Conservation (phyloP, 2,113 vertebrate species). For the Percina caprodes region DNA sequence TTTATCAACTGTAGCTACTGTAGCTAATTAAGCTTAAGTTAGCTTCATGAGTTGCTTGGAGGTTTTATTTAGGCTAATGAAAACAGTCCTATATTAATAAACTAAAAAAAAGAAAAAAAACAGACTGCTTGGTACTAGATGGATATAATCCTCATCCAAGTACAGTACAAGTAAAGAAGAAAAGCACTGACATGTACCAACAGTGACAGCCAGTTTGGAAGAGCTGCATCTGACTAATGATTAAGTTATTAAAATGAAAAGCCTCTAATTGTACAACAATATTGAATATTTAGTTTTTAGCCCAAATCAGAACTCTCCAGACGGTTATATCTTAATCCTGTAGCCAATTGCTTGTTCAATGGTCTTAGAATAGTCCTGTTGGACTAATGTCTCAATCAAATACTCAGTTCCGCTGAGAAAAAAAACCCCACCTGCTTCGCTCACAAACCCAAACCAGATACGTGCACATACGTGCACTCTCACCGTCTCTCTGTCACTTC, state of each 20-base stretch:
- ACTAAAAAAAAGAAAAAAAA: not conserved
- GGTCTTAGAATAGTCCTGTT: not conserved
- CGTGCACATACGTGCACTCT: not conserved
- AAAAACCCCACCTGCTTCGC: constrained; percentile 7
- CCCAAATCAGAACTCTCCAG: not conserved
- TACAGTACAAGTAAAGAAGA: not conserved
- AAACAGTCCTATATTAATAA: not conserved
- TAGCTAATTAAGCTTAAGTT: not conserved
- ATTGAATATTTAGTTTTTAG: constrained; percentile 11
- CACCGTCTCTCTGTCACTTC: not conserved
- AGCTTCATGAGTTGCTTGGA: not conserved
- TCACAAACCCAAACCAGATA: not conserved
- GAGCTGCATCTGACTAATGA: not conserved
- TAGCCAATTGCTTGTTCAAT: not conserved
- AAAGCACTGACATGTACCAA: not conserved
- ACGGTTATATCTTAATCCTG: not conserved
- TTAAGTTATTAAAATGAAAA: constrained; percentile 18
- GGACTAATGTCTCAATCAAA: not conserved
- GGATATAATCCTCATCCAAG: not conserved
- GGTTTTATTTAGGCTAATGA: not conserved
- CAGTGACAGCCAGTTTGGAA: not conserved
- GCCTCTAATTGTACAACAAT: not conserved
- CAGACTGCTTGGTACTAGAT: too few relatives aligned
- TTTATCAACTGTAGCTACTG: not conserved
- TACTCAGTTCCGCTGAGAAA: not conserved